A percentile compares a stretch with the other conserved stretches of the same genome.
phyloP scores from a whole-genome alignment of 2,797 vertebrate species.

The Masticophis lateralis region DNA sequence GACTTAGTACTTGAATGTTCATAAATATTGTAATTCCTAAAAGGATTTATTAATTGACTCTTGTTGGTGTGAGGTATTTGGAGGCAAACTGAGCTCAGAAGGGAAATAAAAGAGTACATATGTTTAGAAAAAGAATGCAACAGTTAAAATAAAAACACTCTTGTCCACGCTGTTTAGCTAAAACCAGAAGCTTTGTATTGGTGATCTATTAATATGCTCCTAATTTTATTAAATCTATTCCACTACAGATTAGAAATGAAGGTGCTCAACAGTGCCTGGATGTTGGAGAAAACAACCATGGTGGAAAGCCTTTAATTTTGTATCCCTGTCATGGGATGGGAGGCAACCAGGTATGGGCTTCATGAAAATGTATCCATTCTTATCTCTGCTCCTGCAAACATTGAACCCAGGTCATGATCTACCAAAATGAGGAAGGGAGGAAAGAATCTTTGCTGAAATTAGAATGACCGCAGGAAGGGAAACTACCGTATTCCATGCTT shows the following conservation, averaged over 20 bases:
- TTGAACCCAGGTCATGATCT: neutral
- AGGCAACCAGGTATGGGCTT: conserved; percentile 89
- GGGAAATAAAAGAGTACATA: neutral
- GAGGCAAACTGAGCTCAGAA: neutral
- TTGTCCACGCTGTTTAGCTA: neutral
- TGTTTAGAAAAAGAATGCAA: neutral
- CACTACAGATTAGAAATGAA: conserved; percentile 82
- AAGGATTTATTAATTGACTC: neutral
- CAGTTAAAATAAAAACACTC: neutral
- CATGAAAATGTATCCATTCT: neutral
- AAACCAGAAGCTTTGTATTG: neutral
- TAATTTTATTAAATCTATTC: neutral
- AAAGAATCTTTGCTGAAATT: neutral
- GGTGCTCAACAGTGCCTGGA: conserved; percentile 85
- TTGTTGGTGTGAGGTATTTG: neutral
- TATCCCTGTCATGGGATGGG: conserved; percentile 94
- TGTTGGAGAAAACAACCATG: conserved; percentile 82
- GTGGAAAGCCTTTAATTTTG: conserved; percentile 89
- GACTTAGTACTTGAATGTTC: neutral
- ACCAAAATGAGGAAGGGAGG: neutral
- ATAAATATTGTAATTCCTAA: neutral
- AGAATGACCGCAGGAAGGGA: neutral
- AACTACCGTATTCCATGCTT: neutral
- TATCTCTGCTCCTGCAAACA: neutral
- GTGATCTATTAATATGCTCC: rapidly evolving